phyloP scores from a whole-genome alignment of 2,113 vertebrate genomes.

The Myotis yumanensis region DNA sequence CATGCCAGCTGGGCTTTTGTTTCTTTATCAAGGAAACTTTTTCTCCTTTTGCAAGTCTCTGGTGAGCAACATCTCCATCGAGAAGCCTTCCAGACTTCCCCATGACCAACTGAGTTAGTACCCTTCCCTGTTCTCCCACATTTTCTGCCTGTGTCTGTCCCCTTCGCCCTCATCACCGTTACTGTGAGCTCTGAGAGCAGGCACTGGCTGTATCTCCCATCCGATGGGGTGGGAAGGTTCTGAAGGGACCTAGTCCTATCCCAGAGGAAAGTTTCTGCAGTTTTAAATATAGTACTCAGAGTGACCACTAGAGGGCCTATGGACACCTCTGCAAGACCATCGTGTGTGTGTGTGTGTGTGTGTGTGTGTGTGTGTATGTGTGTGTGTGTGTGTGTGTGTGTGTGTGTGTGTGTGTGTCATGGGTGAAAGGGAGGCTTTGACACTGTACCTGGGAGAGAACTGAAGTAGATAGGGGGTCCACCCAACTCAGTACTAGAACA shows the following conservation, averaged over 20 bases:
- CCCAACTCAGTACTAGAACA: neutral
- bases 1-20: neutral
- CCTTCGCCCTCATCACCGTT: neutral
- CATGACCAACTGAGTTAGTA: neutral
- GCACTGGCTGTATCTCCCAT: neutral
- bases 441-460: neutral
- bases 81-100: neutral
- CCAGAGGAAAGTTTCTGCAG: neutral
- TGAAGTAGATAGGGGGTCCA: neutral
- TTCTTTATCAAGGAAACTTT: neutral
- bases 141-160: neutral
- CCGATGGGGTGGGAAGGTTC: neutral
- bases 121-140: neutral
- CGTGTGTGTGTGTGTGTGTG: neutral
- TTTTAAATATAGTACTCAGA: neutral
- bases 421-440: neutral
- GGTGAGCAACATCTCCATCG: neutral
- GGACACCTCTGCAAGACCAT: neutral
- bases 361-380: neutral
- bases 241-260: neutral
- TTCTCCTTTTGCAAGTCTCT: neutral
- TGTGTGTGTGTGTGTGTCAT: neutral
- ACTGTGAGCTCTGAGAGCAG: neutral
- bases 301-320: constrained; percentile 50
- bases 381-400: neutral